Evolutionary conservation across 2,888 invertebrate species (phyloP).

Genomic region (Protophormia terraenovae): DNA sequence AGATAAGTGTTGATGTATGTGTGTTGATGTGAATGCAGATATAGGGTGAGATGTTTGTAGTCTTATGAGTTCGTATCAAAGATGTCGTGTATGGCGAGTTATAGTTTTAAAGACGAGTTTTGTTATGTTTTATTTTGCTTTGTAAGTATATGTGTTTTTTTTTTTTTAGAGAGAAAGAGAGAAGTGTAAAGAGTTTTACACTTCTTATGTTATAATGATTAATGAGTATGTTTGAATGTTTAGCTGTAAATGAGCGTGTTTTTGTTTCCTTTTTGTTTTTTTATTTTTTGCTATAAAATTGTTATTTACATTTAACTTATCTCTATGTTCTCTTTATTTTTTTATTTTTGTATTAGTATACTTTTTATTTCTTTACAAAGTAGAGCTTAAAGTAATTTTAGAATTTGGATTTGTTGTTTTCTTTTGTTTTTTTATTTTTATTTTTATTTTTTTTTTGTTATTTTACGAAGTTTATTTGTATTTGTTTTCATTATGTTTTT

Average conservation of each 20-base stretch:
- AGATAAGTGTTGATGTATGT: constrained; percentile 39
- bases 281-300: constrained; percentile 58
- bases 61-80: not conserved
- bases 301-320: constrained; percentile 63
- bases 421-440: constrained; percentile 26
- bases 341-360: constrained; percentile 61
- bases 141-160: not conserved
- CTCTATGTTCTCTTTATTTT: constrained; percentile 31
- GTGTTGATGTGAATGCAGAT: not conserved
- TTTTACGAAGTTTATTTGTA: constrained; percentile 35
- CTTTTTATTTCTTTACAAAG: constrained; percentile 65
- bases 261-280: not conserved
- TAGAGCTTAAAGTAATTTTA: constrained; percentile 69
- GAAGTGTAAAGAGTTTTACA: constrained; percentile 22
- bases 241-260: not conserved
- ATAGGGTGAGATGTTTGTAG: no score
- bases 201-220: not conserved
- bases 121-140: not conserved
- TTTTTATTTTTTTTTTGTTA: constrained; percentile 6
- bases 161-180: not conserved
- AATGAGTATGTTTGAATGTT: not conserved
- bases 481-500: constrained; percentile 19
- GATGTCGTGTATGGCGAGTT: not conserved
- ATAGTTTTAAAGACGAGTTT: not conserved
- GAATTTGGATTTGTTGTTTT: constrained; percentile 67